Base-by-base conservation (phyloP, 2,888 invertebrate species). In the Therioaphis trifolii region DNA sequence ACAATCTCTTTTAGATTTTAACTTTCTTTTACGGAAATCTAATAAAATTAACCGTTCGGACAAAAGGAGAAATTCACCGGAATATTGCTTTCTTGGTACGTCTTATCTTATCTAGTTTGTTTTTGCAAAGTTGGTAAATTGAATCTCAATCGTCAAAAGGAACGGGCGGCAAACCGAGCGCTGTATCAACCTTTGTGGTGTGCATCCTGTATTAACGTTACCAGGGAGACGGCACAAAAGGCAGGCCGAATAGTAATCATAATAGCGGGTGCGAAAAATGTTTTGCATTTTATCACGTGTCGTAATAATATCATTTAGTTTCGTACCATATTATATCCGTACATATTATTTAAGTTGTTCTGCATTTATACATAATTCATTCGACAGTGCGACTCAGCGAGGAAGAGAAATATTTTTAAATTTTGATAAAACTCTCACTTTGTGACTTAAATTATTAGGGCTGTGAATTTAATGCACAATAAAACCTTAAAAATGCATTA, bases 131-230 rank as follows among this genome's bases (percentile, higher is more conserved):
- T 52, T n/a, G 52, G 52, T n/a, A 52, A 52, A 52, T 52, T 52
- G 52, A 52, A 52, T 52, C 52, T 52, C 52, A n/a, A n/a, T n/a
- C n/a, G n/a, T 52, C n/a, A 49, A 52, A 52, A 7, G 52, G 52
- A 52, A 52, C 52, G n/a, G n/a, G n/a, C 2, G 15, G 14, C n/a
- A 52, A 52, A 52, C 7, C 5, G 7, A 52, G n/a, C 15, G 18
- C 52, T 5, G 14, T 46, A 46, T 18, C 15, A 5, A n/a, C n/a
- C n/a, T n/a, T 14, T 18, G 52, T 52, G n/a, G 52, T 7, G 5
- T 52, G n/a, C 7, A 15, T 18, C 7, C 9, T 49, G 15, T 49
- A 49, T 18, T 49, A 49, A 5, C 49, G 49, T 49, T 49, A 49
- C 14, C 49, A 49, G 14, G 18, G 49, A 15, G 49, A 49, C 18